Percentiles rank a stretch among this genome's conserved stretches.
These are phyloP conservation scores for Agriotes lineatus DNA, from an alignment of 2,888 invertebrate species.

Conservation along the genomic window DNA sequence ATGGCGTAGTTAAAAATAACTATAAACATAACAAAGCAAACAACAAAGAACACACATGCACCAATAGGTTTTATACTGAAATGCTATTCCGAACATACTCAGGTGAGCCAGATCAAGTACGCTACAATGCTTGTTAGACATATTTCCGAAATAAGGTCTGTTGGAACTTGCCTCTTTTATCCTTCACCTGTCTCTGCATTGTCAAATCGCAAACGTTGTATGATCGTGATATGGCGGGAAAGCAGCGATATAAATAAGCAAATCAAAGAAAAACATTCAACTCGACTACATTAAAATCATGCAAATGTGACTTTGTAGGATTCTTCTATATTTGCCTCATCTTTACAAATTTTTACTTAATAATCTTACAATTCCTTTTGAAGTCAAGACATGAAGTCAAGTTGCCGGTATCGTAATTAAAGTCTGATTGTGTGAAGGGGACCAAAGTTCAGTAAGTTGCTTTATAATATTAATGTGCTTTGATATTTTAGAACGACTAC, in stretches of 20 bases:
- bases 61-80: no score
- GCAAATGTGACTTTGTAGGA: conserved; percentile 13
- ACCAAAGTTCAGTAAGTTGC: background rate
- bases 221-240: conserved; percentile 49
- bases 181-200: conserved; percentile 41
- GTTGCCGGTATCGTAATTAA: background rate
- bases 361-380: background rate
- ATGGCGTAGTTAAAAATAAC: no score
- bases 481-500: conserved; percentile 6
- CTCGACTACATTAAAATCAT: conserved; percentile 42
- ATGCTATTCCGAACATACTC: no score
- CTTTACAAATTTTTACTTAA: conserved; percentile 1
- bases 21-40: no score
- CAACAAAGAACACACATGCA: no score
- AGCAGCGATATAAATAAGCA: conserved; percentile 44
- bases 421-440: background rate
- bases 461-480: conserved; percentile 5
- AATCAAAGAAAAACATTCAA: conserved; percentile 47
- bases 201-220: conserved; percentile 49
- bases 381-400: background rate
- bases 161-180: conserved; percentile 38
- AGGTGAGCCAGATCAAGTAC: no score
- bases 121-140: no score
- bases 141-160: conserved; percentile 39
- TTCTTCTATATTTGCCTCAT: background rate